phyloP scores from a whole-genome alignment of 1,140 invertebrate species.

The Lepidotrigona ventralis region DNA sequence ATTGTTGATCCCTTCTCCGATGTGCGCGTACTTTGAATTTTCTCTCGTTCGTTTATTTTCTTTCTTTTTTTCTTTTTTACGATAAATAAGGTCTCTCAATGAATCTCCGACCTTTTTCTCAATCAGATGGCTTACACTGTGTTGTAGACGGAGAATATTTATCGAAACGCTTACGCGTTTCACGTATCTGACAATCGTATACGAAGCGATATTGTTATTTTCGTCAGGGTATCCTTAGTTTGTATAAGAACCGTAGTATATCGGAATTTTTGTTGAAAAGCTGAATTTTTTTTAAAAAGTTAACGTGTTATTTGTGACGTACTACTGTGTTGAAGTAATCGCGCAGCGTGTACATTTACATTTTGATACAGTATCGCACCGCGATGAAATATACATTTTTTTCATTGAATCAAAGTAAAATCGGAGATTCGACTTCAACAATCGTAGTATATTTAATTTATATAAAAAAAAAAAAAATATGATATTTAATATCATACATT shows the following conservation, averaged over 20 bases:
- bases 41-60: too few species aligned
- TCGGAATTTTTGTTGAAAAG: neutral
- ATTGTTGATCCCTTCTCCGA: neutral
- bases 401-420: neutral
- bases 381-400: neutral
- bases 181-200: neutral
- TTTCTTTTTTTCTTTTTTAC: too few species aligned
- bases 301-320: too few species aligned
- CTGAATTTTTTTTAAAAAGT: too few species aligned
- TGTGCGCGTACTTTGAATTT: neutral
- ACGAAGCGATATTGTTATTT: neutral
- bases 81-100: too few species aligned
- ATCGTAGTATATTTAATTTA: too few species aligned
- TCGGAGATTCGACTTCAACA: neutral
- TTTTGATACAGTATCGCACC: neutral
- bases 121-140: neutral
- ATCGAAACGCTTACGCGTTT: neutral
- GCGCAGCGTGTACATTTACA: neutral
- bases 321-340: too few species aligned
- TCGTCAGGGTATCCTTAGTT: neutral
- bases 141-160: neutral
- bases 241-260: conserved; percentile 7
- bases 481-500: neutral
- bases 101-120: too few species aligned
- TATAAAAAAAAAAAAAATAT: too few species aligned